These are phyloP conservation scores for Stictonetta naevosa DNA, from an alignment of 2,113 vertebrate genomes.

Conservation along the genomic window DNA sequence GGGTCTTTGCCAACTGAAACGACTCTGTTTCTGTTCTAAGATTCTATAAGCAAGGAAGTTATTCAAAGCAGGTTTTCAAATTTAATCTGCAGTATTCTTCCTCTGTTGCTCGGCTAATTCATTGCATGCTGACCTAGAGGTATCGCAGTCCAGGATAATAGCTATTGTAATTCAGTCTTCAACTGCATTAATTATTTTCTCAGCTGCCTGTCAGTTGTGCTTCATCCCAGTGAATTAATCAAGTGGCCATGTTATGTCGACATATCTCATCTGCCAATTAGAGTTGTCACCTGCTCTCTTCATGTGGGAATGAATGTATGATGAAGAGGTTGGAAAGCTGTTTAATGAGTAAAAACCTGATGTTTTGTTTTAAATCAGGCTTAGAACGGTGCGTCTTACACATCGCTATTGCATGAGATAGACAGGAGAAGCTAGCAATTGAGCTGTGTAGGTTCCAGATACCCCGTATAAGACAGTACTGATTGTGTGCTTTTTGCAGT, in stretches of 20 bases:
- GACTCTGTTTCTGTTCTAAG: not conserved
- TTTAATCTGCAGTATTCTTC: not conserved
- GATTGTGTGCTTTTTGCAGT: not conserved
- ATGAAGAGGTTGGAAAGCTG: not conserved
- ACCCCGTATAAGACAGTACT: not conserved
- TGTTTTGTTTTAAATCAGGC: not conserved
- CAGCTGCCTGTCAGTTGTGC: not conserved
- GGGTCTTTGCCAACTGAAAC: not conserved
- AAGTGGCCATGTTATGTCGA: not conserved
- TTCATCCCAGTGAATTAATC: not conserved
- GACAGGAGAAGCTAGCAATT: not conserved
- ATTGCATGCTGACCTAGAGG: not conserved
- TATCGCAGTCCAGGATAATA: not conserved
- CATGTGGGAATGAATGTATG: not conserved
- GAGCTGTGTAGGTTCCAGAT: not conserved
- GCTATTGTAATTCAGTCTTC: conserved; percentile 16
- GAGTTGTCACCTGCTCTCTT: not conserved
- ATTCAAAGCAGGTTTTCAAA: not conserved
- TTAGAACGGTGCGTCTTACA: not conserved
- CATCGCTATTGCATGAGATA: not conserved
- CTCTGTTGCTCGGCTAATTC: not conserved
- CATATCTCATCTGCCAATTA: not conserved
- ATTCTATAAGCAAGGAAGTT: not conserved
- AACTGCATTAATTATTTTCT: not conserved
- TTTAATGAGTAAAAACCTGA: not conserved